Conservation (phyloP, 2,797 vertebrate genomes). For the Sandelia bainsii region DNA sequence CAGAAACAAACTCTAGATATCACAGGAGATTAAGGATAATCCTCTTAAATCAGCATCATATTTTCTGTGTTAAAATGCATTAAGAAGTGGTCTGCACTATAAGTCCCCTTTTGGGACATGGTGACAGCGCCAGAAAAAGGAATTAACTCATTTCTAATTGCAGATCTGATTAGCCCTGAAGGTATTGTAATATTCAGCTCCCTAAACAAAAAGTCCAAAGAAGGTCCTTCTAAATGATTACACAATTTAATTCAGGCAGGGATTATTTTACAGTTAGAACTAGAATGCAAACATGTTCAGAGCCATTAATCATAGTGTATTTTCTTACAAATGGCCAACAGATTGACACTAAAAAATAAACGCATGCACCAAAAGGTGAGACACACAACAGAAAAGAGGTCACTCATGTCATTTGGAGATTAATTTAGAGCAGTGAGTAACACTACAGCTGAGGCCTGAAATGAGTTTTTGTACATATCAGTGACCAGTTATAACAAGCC, state of each 20-base stretch:
- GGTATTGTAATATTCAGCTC: conserved; percentile 17
- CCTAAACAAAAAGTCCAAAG: background rate
- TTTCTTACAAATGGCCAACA: conserved; percentile 25
- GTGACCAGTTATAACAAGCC: background rate
- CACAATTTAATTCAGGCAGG: conserved; percentile 25
- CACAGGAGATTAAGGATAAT: conserved; percentile 34
- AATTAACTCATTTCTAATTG: conserved; percentile 44
- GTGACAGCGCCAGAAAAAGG: conserved; percentile 29
- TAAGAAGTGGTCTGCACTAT: conserved; percentile 19
- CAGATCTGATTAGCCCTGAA: conserved; percentile 39
- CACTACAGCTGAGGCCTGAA: background rate
- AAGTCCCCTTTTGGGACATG: conserved; percentile 23
- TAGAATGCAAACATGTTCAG: conserved; percentile 48
- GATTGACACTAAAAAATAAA: conserved; percentile 29
- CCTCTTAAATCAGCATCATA: conserved; percentile 34
- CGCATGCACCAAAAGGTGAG: conserved; percentile 3
- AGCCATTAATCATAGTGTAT: conserved; percentile 21
- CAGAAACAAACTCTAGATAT: conserved; percentile 21
- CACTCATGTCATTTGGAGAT: background rate
- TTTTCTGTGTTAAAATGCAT: conserved; percentile 23
- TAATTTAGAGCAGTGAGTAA: background rate
- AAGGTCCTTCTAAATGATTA: conserved; percentile 33
- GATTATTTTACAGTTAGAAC: conserved; percentile 34
- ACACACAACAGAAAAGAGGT: conserved; percentile 1
- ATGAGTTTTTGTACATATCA: background rate